Evolutionary conservation across 2,797 vertebrate genomes (phyloP).

Genomic region (Morus bassanus): DNA sequence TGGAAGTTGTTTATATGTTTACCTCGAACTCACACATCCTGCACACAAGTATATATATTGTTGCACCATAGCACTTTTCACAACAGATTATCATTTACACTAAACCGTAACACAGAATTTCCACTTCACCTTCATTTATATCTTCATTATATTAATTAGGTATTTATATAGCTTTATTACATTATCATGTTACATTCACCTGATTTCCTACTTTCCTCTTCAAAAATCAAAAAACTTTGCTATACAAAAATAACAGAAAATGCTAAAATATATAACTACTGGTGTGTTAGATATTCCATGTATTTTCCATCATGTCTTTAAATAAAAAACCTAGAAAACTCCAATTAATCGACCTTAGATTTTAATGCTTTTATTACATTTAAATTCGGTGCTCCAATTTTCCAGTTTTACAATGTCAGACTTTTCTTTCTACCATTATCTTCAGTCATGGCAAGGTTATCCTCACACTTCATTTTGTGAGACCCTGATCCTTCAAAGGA

Average conservation of each 20-base stretch:
- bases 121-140: background rate
- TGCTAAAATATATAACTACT: background rate
- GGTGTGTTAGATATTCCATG: background rate
- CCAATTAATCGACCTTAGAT: background rate
- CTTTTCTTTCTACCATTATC: background rate
- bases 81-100: background rate
- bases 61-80: background rate
- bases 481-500: background rate
- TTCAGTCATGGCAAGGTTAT: background rate
- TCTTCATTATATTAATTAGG: background rate
- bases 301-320: background rate
- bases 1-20: background rate
- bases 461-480: background rate
- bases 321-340: background rate
- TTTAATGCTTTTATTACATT: background rate
- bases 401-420: background rate
- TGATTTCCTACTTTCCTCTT: background rate
- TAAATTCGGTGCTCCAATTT: background rate
- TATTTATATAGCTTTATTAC: background rate
- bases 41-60: background rate
- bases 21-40: background rate
- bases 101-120: background rate
- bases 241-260: background rate
- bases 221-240: background rate
- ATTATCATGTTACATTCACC: background rate